Percentiles rank a stretch among this genome's conserved stretches.
These are phyloP conservation scores for Deilephila porcellus DNA, from an alignment of 2,888 invertebrate species.

Conservation along the genomic window DNA sequence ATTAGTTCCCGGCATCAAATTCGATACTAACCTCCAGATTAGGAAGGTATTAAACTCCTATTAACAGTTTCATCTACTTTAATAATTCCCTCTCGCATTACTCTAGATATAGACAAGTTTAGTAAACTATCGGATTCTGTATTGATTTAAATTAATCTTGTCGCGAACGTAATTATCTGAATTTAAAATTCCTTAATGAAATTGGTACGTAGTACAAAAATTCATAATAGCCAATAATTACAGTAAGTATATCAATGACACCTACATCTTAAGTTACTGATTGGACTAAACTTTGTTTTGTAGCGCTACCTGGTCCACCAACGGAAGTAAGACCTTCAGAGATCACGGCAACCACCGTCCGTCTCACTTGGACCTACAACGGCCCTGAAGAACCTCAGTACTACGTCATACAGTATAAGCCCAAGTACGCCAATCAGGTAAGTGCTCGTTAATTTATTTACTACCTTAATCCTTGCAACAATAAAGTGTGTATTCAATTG, in stretches of 20 bases:
- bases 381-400: slow-evolving; percentile 96
- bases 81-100: not conserved
- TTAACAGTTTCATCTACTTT: slow-evolving; percentile 6
- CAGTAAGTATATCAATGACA: no score
- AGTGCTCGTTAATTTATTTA: slow-evolving; percentile 30
- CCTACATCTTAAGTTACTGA: no score
- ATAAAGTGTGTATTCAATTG: not conserved
- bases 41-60: slow-evolving; percentile 22
- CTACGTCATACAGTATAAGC: slow-evolving; percentile 98
- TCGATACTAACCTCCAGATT: not conserved
- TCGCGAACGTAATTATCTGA: not conserved
- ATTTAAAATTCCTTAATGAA: not conserved
- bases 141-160: not conserved
- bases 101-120: not conserved
- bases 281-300: not conserved
- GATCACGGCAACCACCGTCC: slow-evolving; percentile 96
- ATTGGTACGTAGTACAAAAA: not conserved
- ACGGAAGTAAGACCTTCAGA: slow-evolving; percentile 95
- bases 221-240: not conserved
- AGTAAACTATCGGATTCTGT: not conserved
- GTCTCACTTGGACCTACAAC: slow-evolving; percentile 96
- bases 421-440: slow-evolving; percentile 94
- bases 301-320: slow-evolving; percentile 96
- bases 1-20: slow-evolving; percentile 11
- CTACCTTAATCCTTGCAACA: not conserved